Conservation (phyloP, 2,888 invertebrate species). For the Drosophila robusta region DNA sequence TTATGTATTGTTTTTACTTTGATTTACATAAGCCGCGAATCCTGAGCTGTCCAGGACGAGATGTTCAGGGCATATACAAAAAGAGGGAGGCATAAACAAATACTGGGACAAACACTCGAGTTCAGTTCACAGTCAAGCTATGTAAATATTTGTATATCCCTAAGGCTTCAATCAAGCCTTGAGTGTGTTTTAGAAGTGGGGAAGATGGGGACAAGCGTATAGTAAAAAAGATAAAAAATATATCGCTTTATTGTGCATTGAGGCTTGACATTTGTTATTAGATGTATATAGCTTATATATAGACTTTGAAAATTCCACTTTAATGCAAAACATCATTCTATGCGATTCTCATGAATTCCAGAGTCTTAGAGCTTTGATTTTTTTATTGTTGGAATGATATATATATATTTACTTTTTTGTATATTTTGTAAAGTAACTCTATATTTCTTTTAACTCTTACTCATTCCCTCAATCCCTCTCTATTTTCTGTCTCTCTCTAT, state of each 20-base stretch:
- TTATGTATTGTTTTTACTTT: background rate
- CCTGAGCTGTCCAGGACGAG: background rate
- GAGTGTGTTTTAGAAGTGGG: too few relatives aligned
- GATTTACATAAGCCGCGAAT: conserved; percentile 6
- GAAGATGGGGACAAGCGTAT: background rate
- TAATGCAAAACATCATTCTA: background rate
- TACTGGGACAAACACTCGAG: background rate
- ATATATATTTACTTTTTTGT: too few relatives aligned
- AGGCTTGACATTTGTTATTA: too few relatives aligned
- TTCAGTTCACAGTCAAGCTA: background rate
- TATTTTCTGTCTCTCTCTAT: too few relatives aligned
- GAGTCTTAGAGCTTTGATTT: background rate
- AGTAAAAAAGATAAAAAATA: too few relatives aligned
- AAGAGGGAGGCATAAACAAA: background rate
- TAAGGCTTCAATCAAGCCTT: background rate
- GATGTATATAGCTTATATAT: background rate
- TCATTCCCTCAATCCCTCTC: too few relatives aligned
- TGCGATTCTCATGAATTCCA: background rate
- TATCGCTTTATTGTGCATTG: too few relatives aligned
- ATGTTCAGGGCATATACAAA: conserved; percentile 1
- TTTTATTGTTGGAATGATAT: too few relatives aligned
- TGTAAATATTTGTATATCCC: conserved; percentile 1
- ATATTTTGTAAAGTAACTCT: too few relatives aligned
- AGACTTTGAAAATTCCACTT: background rate
- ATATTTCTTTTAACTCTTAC: too few relatives aligned